Evolutionary conservation across 2,888 invertebrate species (phyloP).

Genomic region (Brenthis hecate): DNA sequence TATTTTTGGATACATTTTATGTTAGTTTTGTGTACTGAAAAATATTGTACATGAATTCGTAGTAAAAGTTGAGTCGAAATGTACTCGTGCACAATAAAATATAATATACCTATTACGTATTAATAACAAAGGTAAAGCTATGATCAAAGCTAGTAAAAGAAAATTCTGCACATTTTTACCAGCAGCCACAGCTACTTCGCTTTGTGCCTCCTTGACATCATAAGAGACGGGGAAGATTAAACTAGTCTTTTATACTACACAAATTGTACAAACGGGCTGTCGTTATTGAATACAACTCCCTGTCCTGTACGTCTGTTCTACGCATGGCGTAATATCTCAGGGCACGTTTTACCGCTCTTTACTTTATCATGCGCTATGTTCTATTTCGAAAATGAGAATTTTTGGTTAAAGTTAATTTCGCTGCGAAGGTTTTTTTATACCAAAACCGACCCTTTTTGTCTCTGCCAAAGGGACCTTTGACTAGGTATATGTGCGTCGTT

Average conservation of each 20-base stretch:
- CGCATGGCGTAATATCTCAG: slow-evolving; percentile 34
- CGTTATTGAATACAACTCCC: slow-evolving; percentile 32
- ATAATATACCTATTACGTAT: not conserved
- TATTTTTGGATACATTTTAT: too few species aligned
- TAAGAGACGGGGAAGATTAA: slow-evolving; percentile 25
- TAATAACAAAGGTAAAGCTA: not conserved
- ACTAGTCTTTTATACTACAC: slow-evolving; percentile 32
- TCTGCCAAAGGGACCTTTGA: not conserved
- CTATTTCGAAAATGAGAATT: not conserved
- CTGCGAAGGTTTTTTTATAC: not conserved
- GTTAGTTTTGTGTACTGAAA: too few species aligned
- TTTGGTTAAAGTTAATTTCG: slow-evolving; percentile 17
- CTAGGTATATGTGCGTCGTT: not conserved
- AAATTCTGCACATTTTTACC: slow-evolving; percentile 1
- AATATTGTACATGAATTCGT: too few species aligned
- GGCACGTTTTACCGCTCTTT: slow-evolving; percentile 3
- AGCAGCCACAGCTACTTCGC: not conserved
- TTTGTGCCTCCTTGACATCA: slow-evolving; percentile 24
- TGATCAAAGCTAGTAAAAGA: slow-evolving; percentile 2
- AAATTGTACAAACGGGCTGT: slow-evolving; percentile 23
- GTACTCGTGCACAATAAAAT: too few species aligned
- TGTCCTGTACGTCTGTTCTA: slow-evolving; percentile 23
- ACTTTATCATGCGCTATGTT: slow-evolving; percentile 15
- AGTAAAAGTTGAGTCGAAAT: not conserved
- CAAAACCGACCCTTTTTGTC: not conserved